phyloP scores from a whole-genome alignment of 2,113 vertebrate genomes.

The Pelmatolapia mariae region DNA sequence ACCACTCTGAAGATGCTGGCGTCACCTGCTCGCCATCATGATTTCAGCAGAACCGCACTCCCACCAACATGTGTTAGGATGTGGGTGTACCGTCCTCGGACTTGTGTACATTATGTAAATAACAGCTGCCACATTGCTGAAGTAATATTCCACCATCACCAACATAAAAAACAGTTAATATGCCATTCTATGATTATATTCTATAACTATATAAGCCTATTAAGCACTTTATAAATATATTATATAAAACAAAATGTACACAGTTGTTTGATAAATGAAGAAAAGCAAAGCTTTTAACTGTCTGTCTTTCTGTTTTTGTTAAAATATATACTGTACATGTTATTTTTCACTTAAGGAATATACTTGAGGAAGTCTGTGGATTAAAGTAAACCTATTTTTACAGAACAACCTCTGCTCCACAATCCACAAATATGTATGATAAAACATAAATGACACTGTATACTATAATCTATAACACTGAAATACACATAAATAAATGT shows the following conservation, averaged over 20 bases:
- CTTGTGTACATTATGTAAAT: constrained; percentile 78
- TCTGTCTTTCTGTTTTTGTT: constrained; percentile 8
- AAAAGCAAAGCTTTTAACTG: constrained; percentile 29
- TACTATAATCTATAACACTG: not conserved
- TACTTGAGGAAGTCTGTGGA: not conserved
- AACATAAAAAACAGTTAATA: constrained; percentile 36
- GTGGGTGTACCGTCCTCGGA: constrained; percentile 36
- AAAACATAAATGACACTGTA: not conserved
- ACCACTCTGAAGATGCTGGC: constrained; percentile 90
- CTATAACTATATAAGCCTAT: constrained; percentile 59
- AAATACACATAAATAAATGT: not conserved
- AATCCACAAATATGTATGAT: not conserved
- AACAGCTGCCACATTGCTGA: constrained; percentile 48
- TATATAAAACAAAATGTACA: constrained; percentile 33
- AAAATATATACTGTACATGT: constrained; percentile 21
- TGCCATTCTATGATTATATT: constrained; percentile 53
- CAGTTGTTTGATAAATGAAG: constrained; percentile 43
- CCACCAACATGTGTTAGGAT: not conserved
- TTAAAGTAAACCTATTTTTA: not conserved
- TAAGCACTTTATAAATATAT: constrained; percentile 79
- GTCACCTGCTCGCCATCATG: constrained; percentile 77
- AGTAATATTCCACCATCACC: constrained; percentile 31
- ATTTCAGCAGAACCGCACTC: constrained; percentile 41
- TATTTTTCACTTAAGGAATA: constrained; percentile 18
- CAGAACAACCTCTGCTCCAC: not conserved